Base-by-base conservation (phyloP, 2,113 vertebrate species). In the Lates calcarifer region DNA sequence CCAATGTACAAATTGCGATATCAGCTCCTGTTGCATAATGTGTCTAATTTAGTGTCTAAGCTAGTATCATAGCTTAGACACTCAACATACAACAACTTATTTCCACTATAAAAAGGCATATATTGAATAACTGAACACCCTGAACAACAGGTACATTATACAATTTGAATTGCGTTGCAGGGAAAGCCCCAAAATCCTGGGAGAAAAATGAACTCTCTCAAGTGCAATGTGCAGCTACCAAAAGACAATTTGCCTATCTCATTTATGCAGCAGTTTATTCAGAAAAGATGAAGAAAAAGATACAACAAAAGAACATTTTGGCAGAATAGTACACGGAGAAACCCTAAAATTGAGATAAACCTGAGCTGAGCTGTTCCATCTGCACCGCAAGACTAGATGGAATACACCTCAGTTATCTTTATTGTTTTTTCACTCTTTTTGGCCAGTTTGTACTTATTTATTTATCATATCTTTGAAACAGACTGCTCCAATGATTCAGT, bases 21-120 rank as follows among this genome's bases (percentile, higher is more conserved):
- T 81, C 66, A 75, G 33, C 58, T 82, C 47, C 8, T 10, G 17
- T 78, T 72, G 64, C 9, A 10, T 28, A 28, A 66, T 18, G 65
- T 77, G 57, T 74, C 14, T 67, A 60, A 78, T 78, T 62, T 7
- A 15, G 3, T n/a, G n/a, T n/a, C n/a, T n/a, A n/a, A 35, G 43
- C 26, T 62, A 18, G 45, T 3, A 0, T 61, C 11, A 41, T 3
- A 28, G 18, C 35, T 66, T 22, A 31, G 28, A 60, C 6, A 33
- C 10, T 4, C 3, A 39, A 43, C 31, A 41, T 8, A 61, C 7
- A 29, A 41, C 11, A n/a, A 43, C 3, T 41, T 29, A 49, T 43
- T 29, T 71, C 22, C 6, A 31, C 6, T 18, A 28, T 5, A 12
- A 24, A n/a, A 33, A 22, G 24, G 3, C 33, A 58, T 6, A 20